Evolutionary conservation across 2,888 invertebrate species (phyloP), one percentile per base, ranked within the genome.

Genomic region (Aleiodes alternator): DNA sequence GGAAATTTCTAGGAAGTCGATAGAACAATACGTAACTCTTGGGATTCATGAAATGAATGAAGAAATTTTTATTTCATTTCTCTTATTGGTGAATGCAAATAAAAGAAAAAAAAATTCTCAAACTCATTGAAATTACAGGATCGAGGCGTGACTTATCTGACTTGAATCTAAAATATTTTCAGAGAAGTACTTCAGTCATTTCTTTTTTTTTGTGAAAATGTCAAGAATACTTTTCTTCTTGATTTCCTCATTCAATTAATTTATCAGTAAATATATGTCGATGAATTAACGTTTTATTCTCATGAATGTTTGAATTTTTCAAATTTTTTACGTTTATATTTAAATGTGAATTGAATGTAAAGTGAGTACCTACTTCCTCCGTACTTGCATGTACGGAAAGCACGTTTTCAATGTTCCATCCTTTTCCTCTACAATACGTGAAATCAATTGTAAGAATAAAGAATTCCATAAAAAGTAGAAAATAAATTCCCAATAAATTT

Each of bases 81-180:
- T 7, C 43, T 38, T 8, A 43, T 43, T 43, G 43, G 38, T 38
- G 38, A 38, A 38, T 38, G 38, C 8, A 38, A 43, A 43, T 43
- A 43, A 66, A 77, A 77, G 1, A 68, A 23, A 70, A 72, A 76
- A 70, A 72, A 76, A 76, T 64, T 55, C 59, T 31, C 76, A 73
- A 43, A 79, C 77, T 77, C 79, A 79, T 77, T 79, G 79, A 77
- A 77, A 79, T 79, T 79, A 74, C 79, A 79, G 73, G 57, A 77
- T 74, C 73, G 77, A 77, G 76, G n/a, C 51, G 53, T 53, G 16
- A 53, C 16, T 53, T 53, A 53, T 16, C 16, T 53, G 53, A 53
- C 53, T 53, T 6, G 16, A 53, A 53, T 53, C 14, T 53, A 3
- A 53, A 53, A 14, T 53, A 16, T 9, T 43, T 43, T 43, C 43